phyloP scores from a whole-genome alignment of 2,888 invertebrate species.

The Xylota segnis region DNA sequence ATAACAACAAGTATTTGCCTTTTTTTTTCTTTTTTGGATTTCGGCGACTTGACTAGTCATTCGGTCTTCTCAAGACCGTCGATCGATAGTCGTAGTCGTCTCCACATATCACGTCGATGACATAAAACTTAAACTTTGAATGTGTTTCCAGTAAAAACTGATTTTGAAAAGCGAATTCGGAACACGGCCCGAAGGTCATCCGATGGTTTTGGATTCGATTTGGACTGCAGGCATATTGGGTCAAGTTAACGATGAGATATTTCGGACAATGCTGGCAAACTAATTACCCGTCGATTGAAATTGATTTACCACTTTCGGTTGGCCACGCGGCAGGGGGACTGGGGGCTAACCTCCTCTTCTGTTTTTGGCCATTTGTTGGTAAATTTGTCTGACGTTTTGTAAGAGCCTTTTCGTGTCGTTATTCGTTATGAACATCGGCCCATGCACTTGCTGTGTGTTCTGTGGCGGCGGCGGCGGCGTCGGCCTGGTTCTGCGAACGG shows the following conservation, averaged over 20 bases:
- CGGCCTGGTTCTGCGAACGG: background rate
- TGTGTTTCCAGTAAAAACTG: conserved; percentile 1
- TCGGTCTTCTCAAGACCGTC: conserved; percentile 1
- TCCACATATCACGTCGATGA: conserved; percentile 8
- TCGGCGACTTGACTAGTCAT: conserved; percentile 36
- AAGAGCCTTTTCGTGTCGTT: conserved; percentile 6
- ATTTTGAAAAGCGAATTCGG: conserved; percentile 41
- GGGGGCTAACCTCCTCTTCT: background rate
- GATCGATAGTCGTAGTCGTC: background rate
- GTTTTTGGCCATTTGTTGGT: background rate
- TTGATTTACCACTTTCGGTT: background rate
- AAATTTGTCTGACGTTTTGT: background rate
- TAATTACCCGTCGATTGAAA: conserved; percentile 18
- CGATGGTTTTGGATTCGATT: conserved; percentile 38
- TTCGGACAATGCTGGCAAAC: conserved; percentile 14
- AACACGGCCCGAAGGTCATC: conserved; percentile 43
- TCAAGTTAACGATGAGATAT: conserved; percentile 40
- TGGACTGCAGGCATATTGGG: conserved; percentile 43
- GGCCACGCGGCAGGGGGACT: background rate
- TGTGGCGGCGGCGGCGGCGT: no score
- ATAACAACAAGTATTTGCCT: conserved; percentile 36
- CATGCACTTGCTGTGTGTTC: conserved; percentile 2
- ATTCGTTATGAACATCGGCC: background rate
- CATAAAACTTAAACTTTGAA: conserved; percentile 19
- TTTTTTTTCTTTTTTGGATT: conserved; percentile 31